Base-by-base conservation (phyloP, 2,797 vertebrate genomes). In the Rhynchotus rufescens region DNA sequence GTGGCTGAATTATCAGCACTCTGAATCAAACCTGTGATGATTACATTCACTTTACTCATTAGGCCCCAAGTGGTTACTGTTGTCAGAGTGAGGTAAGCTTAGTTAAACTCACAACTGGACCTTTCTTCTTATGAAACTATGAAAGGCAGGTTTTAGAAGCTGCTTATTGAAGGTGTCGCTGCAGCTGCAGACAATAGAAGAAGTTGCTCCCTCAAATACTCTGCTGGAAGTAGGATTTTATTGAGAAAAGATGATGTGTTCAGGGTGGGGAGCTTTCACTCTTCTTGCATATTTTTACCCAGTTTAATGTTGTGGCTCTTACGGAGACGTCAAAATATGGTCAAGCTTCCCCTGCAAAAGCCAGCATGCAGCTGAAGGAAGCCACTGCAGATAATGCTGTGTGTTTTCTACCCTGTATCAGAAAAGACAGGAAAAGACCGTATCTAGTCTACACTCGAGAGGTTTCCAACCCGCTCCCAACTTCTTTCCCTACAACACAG, bases 271-370 rank as follows among this genome's bases (percentile, higher is more conserved):
- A 87, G 26, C 23, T 81, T 52, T 26, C 60, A 16, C 10, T 42
- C n/a, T 54, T 78, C 57, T 54, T 90, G 32, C n/a, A 62, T 8
- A 47, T 15, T 25, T 20, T 40, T 44, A 11, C 60, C 32, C 32
- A 60, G n/a, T 81, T 87, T 60, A 64, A 84, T 40, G 62, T 7
- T 5, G 3, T 40, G 74, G 44, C 30, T 84, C 19, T 32, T 62
- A 38, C 1, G 74, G 17, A 12, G 52, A 28, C 60, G 30, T 71
- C 34, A 57, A 84, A 92, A 71, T 66, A 34, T 12, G 56, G 30
- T 36, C 56, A 76, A n/a, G 65, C 81, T 52, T 91, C 25, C 23
- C 45, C 47, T 79, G 80, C 64, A 56, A 91, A 90, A 81, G 38
- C 40, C 26, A 64, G 38, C 8, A 17, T 26, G 65, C 23, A 93